Conservation (phyloP, 2,797 vertebrate species). For the Austrolebias charrua region DNA sequence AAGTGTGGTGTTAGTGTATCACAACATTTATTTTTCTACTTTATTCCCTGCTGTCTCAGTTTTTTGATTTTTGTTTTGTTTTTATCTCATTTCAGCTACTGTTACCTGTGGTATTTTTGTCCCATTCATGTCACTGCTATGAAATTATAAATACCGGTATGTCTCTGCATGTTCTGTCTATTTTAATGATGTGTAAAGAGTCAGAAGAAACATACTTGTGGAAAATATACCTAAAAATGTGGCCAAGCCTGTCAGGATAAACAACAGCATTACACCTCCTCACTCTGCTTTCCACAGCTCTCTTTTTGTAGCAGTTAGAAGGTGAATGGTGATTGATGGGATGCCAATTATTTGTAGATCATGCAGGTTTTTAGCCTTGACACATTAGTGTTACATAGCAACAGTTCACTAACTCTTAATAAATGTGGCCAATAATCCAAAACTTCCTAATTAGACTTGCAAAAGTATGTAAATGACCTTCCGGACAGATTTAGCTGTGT, state of each 20-base stretch:
- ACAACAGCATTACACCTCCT: conserved; percentile 9
- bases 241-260: not conserved
- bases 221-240: conserved; percentile 4
- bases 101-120: not conserved
- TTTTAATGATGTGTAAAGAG: not conserved
- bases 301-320: conserved; percentile 10
- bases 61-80: not conserved
- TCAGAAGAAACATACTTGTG: not conserved
- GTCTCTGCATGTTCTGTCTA: conserved; percentile 5
- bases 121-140: not conserved
- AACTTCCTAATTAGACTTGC: conserved; percentile 27
- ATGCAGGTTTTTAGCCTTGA: conserved; percentile 14
- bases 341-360: conserved; percentile 32
- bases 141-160: not conserved
- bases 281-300: not conserved
- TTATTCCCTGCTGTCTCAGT: not conserved
- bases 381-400: conserved; percentile 35
- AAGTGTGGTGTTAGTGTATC: conserved; percentile 1
- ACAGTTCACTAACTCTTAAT: conserved; percentile 27
- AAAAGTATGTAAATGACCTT: conserved; percentile 28
- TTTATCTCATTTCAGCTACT: not conserved
- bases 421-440: conserved; percentile 38
- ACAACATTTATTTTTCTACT: not conserved
- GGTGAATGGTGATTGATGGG: conserved; percentile 42
- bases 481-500: conserved; percentile 6